phyloP scores from a whole-genome alignment of 2,113 vertebrate genomes.

The Thomomys bottae region DNA sequence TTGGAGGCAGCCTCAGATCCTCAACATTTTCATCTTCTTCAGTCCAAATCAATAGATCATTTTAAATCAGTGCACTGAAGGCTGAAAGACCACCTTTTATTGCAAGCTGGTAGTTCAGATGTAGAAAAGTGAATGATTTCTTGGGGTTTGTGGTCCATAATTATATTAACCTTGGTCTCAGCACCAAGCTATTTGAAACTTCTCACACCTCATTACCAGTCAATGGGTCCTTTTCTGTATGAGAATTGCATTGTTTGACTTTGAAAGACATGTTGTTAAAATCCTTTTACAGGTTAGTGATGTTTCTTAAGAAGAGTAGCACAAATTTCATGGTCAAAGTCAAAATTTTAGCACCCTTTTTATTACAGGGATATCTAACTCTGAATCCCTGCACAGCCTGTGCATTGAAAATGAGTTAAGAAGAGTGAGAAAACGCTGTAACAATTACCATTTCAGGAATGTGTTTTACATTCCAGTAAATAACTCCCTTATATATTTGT shows the following conservation, averaged over 20 bases:
- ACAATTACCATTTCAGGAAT: conserved; percentile 21
- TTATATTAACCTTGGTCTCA: conserved; percentile 75
- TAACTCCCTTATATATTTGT: conserved; percentile 19
- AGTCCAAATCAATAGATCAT: conserved; percentile 77
- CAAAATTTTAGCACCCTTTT: conserved; percentile 72
- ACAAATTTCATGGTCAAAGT: conserved; percentile 77
- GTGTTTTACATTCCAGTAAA: conserved; percentile 10
- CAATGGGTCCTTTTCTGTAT: conserved; percentile 49
- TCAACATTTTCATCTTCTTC: conserved; percentile 75
- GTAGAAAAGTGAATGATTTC: conserved; percentile 71
- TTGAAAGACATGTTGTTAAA: conserved; percentile 79
- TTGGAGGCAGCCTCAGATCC: conserved; percentile 62
- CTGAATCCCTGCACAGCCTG: conserved; percentile 40
- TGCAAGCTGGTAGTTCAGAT: conserved; percentile 69
- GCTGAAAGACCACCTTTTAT: conserved; percentile 75
- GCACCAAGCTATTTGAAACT: conserved; percentile 68
- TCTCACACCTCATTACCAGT: conserved; percentile 78
- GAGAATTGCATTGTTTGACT: conserved; percentile 74
- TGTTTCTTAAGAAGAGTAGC: conserved; percentile 69
- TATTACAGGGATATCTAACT: conserved; percentile 57
- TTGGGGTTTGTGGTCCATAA: conserved; percentile 67
- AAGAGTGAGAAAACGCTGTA: neutral
- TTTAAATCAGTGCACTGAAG: conserved; percentile 78
- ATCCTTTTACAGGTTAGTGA: conserved; percentile 75
- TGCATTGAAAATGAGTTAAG: neutral